phyloP scores from a whole-genome alignment of 2,113 vertebrate species.

The Heterocephalus glaber region DNA sequence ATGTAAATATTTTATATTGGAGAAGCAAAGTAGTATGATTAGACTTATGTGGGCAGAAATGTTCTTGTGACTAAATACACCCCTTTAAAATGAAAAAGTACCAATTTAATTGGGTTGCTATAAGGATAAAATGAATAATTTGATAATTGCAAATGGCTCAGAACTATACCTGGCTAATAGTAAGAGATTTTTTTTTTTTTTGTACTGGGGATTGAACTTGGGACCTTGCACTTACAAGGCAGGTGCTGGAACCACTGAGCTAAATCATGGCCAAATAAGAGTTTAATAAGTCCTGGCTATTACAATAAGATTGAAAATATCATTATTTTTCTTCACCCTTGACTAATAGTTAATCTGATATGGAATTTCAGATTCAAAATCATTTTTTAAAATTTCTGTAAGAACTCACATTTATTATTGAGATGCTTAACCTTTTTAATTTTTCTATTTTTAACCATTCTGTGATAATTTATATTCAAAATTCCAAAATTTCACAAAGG shows the following conservation, averaged over 20 bases:
- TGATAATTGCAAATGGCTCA: background rate
- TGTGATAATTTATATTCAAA: background rate
- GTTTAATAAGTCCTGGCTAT: background rate
- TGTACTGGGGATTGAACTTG: too few species aligned
- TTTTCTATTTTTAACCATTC: background rate
- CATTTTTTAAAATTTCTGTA: background rate
- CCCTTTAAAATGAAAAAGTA: background rate
- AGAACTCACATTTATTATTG: constrained; percentile 5
- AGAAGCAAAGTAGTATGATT: background rate
- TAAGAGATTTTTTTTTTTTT: too few species aligned
- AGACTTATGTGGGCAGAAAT: background rate
- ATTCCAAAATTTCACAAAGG: background rate
- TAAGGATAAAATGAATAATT: constrained; percentile 43
- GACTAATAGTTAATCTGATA: background rate
- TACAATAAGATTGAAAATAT: background rate
- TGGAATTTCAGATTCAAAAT: constrained; percentile 22
- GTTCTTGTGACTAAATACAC: background rate
- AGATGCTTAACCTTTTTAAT: background rate
- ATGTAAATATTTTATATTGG: background rate
- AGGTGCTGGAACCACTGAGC: too few species aligned
- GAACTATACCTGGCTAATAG: background rate
- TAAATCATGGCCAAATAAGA: too few species aligned
- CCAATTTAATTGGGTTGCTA: background rate
- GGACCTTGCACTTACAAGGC: too few species aligned
- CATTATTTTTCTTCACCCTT: background rate